phyloP scores from a whole-genome alignment of 1,140 invertebrate species.

The Drosophila subpulchrella region DNA sequence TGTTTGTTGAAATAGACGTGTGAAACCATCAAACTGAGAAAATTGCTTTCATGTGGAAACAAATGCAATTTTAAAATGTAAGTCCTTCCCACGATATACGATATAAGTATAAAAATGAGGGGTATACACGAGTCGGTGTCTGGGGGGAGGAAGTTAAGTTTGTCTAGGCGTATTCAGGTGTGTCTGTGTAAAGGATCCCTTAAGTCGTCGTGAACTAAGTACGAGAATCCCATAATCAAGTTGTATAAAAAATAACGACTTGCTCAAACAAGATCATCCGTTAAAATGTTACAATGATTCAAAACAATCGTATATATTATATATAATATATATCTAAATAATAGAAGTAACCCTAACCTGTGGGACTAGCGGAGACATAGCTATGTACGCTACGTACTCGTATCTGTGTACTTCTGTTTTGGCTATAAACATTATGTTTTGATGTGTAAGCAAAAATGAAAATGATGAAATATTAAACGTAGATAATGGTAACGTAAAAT shows the following conservation, averaged over 20 bases:
- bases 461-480: conserved; percentile 43
- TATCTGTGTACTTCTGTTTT: conserved; percentile 46
- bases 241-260: conserved; percentile 21
- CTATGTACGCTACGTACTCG: conserved; percentile 45
- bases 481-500: conserved; percentile 37
- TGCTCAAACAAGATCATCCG: conserved; percentile 22
- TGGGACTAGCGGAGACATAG: conserved; percentile 49
- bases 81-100: conserved; percentile 45
- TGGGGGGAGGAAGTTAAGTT: conserved; percentile 24
- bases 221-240: conserved; percentile 54
- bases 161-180: conserved; percentile 13
- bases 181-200: conserved; percentile 38
- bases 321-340: conserved; percentile 43
- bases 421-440: conserved; percentile 44
- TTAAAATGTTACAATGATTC: conserved; percentile 53
- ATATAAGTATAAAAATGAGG: conserved; percentile 53
- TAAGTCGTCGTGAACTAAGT: conserved; percentile 67
- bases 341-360: conserved; percentile 38
- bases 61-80: conserved; percentile 79
- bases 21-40: conserved; percentile 83
- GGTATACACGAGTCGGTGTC: conserved; percentile 29
- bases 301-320: conserved; percentile 35
- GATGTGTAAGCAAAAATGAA: conserved; percentile 52
- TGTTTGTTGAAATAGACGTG: conserved; percentile 68
- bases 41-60: conserved; percentile 73